phyloP scores from a whole-genome alignment of 2,113 vertebrate genomes.

The Mungos mungo region DNA sequence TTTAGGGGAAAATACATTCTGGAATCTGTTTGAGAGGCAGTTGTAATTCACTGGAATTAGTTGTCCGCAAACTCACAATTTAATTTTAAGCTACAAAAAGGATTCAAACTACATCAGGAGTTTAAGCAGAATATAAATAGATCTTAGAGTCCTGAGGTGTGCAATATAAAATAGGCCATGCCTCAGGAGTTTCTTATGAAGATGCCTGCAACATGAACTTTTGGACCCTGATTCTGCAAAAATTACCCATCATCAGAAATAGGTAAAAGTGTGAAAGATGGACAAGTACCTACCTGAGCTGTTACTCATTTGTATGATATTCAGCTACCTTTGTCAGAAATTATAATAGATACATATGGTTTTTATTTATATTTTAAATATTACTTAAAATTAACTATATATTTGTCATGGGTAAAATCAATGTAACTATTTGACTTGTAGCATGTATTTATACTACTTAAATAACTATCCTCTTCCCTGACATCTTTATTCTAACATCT shows the following conservation, averaged over 20 bases:
- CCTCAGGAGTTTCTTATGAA: slow-evolving; percentile 67
- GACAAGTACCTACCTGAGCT: background rate
- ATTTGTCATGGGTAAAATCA: background rate
- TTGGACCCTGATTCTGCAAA: slow-evolving; percentile 75
- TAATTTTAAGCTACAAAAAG: slow-evolving; percentile 41
- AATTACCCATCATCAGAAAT: slow-evolving; percentile 35
- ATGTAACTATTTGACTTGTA: background rate
- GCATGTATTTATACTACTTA: background rate
- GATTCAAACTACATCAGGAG: slow-evolving; percentile 35
- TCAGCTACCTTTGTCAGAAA: slow-evolving; percentile 27
- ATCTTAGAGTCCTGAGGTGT: slow-evolving; percentile 73
- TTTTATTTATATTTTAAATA: slow-evolving; percentile 46
- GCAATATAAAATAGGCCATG: slow-evolving; percentile 79
- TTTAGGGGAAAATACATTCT: background rate
- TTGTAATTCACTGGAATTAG: slow-evolving; percentile 53
- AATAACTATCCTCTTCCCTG: background rate
- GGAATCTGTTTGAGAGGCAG: slow-evolving; percentile 10
- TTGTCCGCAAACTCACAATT: slow-evolving; percentile 48
- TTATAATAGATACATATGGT: background rate
- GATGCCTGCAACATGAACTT: slow-evolving; percentile 53
- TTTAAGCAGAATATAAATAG: slow-evolving; percentile 75
- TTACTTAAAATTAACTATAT: slow-evolving; percentile 2
- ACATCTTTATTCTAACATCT: background rate
- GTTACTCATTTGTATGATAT: background rate
- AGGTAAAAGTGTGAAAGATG: slow-evolving; percentile 11